phyloP scores from a whole-genome alignment of 2,113 vertebrate species.

The Ptilorrhoa leucosticta region DNA sequence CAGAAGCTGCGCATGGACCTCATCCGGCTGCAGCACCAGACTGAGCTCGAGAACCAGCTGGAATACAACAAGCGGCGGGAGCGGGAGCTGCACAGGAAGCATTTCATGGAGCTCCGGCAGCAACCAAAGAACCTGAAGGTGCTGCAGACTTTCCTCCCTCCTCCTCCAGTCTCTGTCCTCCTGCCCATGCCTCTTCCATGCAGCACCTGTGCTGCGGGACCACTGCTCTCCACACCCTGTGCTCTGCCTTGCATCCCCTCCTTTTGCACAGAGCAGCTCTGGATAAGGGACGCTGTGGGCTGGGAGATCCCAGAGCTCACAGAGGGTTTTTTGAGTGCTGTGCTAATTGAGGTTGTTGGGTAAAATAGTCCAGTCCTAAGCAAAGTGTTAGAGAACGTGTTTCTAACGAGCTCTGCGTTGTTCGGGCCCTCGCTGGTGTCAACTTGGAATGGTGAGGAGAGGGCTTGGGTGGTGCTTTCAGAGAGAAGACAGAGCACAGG shows the following conservation, averaged over 20 bases:
- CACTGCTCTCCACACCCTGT: accelerated
- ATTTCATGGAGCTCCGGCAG: slow-evolving; percentile 97
- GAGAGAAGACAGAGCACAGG: not conserved
- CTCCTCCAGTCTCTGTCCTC: not conserved
- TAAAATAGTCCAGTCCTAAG: not conserved
- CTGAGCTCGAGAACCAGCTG: slow-evolving; percentile 98
- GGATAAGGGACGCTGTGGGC: not conserved
- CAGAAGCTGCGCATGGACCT: slow-evolving; percentile 98
- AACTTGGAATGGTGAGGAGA: not conserved
- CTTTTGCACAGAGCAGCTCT: not conserved
- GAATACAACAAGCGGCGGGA: slow-evolving; percentile 98
- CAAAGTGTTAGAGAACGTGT: not conserved
- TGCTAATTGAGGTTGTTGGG: not conserved
- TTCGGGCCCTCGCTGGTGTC: not conserved
- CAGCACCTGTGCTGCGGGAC: not conserved
- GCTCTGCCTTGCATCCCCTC: not conserved
- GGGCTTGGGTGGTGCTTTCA: not conserved
- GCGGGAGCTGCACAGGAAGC: slow-evolving; percentile 95
- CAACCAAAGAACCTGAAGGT: slow-evolving; percentile 99
- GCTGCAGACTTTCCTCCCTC: not conserved
- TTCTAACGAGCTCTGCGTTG: not conserved
- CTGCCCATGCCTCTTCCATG: not conserved
- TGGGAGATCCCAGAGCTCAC: not conserved
- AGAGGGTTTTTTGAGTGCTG: not conserved
- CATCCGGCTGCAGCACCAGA: slow-evolving; percentile 98